Percentiles rank a stretch among this genome's conserved stretches.
Evolutionary conservation across 1,140 invertebrate species (phyloP).

Genomic region (Drosophila melanica): DNA sequence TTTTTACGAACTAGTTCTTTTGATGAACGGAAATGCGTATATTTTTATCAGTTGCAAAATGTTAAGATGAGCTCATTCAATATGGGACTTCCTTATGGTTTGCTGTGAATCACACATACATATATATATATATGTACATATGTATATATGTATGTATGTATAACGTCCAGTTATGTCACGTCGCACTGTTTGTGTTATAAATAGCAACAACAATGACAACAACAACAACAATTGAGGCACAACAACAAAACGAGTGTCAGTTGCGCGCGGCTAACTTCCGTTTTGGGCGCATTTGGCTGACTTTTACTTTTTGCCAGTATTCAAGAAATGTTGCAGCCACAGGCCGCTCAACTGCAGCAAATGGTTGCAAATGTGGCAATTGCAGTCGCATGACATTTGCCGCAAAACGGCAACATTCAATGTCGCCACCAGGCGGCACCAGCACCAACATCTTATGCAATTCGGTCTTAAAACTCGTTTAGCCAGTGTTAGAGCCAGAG

Average conservation of each 20-base stretch:
- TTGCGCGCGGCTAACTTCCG: conserved; percentile 55
- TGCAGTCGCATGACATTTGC: conserved; percentile 74
- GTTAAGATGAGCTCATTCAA: conserved; percentile 33
- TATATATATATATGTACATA: neutral
- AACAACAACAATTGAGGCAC: conserved; percentile 16
- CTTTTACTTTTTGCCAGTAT: conserved; percentile 69
- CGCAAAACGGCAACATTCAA: conserved; percentile 70
- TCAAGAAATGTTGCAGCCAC: conserved; percentile 38
- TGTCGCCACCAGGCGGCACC: conserved; percentile 50
- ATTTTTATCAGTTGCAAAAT: neutral
- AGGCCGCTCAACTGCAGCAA: conserved; percentile 21
- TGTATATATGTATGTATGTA: neutral
- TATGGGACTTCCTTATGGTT: conserved; percentile 42
- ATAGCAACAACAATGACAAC: conserved; percentile 22
- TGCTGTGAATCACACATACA: conserved; percentile 34
- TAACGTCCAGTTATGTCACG: conserved; percentile 41
- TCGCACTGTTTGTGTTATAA: conserved; percentile 31
- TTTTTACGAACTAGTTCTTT: neutral
- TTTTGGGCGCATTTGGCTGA: conserved; percentile 48
- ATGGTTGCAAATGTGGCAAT: conserved; percentile 45
- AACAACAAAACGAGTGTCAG: conserved; percentile 15
- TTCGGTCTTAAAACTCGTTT: conserved; percentile 56
- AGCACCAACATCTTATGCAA: conserved; percentile 60
- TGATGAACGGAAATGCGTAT: neutral
- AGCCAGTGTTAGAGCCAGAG: neutral